phyloP scores from a whole-genome alignment of 2,113 vertebrate species.

The Octodon degus region DNA sequence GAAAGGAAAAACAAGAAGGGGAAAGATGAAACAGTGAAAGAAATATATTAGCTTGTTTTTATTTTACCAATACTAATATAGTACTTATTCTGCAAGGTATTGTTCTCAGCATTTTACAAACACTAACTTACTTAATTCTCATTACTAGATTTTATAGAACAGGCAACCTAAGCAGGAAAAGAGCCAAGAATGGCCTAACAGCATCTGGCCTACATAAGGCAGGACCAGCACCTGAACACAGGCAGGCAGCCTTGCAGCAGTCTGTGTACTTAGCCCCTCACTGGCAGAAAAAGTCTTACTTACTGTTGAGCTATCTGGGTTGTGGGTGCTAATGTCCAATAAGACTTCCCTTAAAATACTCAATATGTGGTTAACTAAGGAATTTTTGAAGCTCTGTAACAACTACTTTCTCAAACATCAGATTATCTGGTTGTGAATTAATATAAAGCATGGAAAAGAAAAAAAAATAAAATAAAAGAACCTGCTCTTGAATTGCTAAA shows the following conservation, averaged over 20 bases:
- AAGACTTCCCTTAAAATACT: background rate
- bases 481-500: background rate
- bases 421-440: background rate
- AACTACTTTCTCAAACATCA: slow-evolving; percentile 16
- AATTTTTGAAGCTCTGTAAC: background rate
- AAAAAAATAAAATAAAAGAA: background rate
- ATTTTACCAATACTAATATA: background rate
- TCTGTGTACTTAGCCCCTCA: background rate
- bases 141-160: background rate
- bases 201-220: background rate
- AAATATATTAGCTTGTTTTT: background rate
- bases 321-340: background rate
- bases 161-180: slow-evolving; percentile 3
- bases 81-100: background rate
- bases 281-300: background rate
- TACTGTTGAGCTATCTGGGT: background rate
- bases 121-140: background rate
- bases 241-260: background rate
- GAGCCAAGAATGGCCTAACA: background rate
- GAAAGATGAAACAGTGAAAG: background rate
- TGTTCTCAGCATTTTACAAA: background rate
- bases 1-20: background rate
- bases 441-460: background rate
- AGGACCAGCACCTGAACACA: background rate
- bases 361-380: background rate